phyloP scores from a whole-genome alignment of 92 coral and sea anemone species.

The Siderastrea radians region DNA sequence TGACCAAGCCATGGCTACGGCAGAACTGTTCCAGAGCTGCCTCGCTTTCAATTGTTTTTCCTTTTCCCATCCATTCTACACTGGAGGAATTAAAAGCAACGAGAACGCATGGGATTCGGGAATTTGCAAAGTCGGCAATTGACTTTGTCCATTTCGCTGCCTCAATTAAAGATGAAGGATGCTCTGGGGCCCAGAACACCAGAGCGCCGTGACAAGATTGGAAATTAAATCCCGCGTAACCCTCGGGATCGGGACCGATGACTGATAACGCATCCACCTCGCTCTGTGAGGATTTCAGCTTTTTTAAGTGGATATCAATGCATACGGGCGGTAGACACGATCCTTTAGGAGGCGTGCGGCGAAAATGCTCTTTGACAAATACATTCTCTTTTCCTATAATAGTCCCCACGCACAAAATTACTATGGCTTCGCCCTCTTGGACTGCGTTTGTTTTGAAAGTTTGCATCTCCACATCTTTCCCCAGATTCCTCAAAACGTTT shows the following conservation, averaged over 20 bases:
- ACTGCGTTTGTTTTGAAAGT: slow-evolving; percentile 30
- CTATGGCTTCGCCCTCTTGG: not conserved
- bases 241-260: slow-evolving; percentile 18
- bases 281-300: not conserved
- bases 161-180: not conserved
- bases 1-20: slow-evolving; percentile 8
- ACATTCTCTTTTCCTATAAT: not conserved
- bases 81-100: slow-evolving; percentile 1
- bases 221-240: slow-evolving; percentile 24
- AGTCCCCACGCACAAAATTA: not conserved
- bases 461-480: slow-evolving; percentile 22
- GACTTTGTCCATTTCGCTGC: slow-evolving; percentile 9
- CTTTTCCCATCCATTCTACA: slow-evolving; percentile 25
- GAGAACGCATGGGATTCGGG: slow-evolving; percentile 12
- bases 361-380: not conserved
- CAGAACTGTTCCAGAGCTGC: slow-evolving; percentile 8
- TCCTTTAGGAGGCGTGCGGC: slow-evolving; percentile 21
- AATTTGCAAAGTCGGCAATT: slow-evolving; percentile 13
- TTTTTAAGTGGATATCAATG: slow-evolving; percentile 25
- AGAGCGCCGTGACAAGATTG: slow-evolving; percentile 9
- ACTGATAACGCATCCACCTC: not conserved
- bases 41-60: slow-evolving; percentile 10
- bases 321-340: not conserved
- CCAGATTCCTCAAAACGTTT: slow-evolving; percentile 1
- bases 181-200: slow-evolving; percentile 13